These are phyloP conservation scores for Bufo bufo DNA, from an alignment of 2,113 vertebrate species.

Conservation along the genomic window DNA sequence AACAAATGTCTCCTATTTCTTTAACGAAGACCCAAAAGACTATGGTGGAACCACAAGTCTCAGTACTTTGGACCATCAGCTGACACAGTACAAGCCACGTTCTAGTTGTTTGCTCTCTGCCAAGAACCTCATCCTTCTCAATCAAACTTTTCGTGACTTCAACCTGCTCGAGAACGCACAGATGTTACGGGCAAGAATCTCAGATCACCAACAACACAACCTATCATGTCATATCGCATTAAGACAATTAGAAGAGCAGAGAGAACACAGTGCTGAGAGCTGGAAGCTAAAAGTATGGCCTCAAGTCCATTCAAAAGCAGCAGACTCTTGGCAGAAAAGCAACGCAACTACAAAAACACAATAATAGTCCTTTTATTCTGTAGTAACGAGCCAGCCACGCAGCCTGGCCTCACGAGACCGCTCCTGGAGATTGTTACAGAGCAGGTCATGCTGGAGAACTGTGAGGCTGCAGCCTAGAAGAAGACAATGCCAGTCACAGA, in stretches of 20 bases:
- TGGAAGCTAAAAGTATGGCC: slow-evolving; percentile 44
- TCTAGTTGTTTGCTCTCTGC: neutral
- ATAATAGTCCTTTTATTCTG: slow-evolving; percentile 44
- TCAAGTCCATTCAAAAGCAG: slow-evolving; percentile 47
- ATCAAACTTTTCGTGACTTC: slow-evolving; percentile 40
- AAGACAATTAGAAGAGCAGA: slow-evolving; percentile 50
- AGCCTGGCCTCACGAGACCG: neutral
- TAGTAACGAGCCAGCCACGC: slow-evolving; percentile 30
- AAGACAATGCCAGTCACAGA: neutral
- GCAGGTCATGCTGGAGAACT: slow-evolving; percentile 27
- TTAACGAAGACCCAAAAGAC: neutral
- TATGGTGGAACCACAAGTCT: neutral
- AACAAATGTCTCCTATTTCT: no score
- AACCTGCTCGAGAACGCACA: slow-evolving; percentile 20
- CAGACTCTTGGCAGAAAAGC: slow-evolving; percentile 54
- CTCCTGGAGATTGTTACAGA: slow-evolving; percentile 29
- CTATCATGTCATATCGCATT: slow-evolving; percentile 27
- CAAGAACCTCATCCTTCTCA: neutral
- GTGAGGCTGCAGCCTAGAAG: neutral
- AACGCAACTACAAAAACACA: slow-evolving; percentile 54
- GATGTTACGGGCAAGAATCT: slow-evolving; percentile 37
- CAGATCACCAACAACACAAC: neutral
- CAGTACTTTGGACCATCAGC: neutral
- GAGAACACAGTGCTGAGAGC: slow-evolving; percentile 9
- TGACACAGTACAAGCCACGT: neutral